Conservation (phyloP, 2,797 vertebrate genomes). For the Psittacula echo region DNA sequence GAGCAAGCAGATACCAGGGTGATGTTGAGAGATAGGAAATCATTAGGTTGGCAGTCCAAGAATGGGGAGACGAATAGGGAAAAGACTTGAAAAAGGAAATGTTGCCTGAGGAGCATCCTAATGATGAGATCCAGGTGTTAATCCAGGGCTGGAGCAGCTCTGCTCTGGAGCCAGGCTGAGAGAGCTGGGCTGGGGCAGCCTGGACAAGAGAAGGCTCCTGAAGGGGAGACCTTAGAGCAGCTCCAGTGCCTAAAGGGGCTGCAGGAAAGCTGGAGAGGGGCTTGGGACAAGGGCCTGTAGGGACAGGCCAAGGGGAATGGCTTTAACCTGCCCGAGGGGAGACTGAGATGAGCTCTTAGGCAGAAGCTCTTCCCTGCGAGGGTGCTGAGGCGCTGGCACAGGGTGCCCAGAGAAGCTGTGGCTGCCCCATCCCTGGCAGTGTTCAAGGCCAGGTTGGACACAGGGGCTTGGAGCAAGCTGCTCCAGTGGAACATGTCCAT, state of each 20-base stretch:
- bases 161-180: not conserved
- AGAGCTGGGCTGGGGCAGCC: not conserved
- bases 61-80: not conserved
- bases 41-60: not conserved
- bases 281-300: too few relatives aligned
- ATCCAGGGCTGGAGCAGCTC: not conserved
- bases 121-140: not conserved
- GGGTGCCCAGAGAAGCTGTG: too few relatives aligned
- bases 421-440: not conserved
- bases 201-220: not conserved
- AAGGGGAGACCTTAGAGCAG: too few relatives aligned
- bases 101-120: not conserved
- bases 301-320: too few relatives aligned
- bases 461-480: fast-evolving
- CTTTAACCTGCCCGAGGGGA: too few relatives aligned
- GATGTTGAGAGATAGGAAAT: not conserved
- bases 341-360: too few relatives aligned
- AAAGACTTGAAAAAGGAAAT: not conserved
- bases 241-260: too few relatives aligned
- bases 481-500: fast-evolving
- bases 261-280: too few relatives aligned
- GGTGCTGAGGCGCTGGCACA: too few relatives aligned
- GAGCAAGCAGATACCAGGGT: not conserved
- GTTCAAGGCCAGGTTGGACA: not conserved
- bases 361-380: too few relatives aligned